These are phyloP conservation scores for Polydrusus pterygomalis DNA, from an alignment of 2,888 invertebrate species.

Conservation along the genomic window DNA sequence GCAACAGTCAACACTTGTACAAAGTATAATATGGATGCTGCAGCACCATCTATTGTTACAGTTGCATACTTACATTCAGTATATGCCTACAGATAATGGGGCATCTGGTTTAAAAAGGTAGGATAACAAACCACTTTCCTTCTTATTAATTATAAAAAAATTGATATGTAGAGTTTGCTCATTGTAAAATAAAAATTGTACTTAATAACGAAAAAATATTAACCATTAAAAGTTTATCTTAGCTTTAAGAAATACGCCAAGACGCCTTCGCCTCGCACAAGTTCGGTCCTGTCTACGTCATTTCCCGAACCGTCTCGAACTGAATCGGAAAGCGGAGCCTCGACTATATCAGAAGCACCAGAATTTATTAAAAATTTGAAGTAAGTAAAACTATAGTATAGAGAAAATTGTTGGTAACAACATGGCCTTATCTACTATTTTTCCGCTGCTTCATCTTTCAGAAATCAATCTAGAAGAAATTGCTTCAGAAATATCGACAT, in stretches of 20 bases:
- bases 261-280: slow-evolving; percentile 64
- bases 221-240: neutral
- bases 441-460: no score
- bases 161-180: no score
- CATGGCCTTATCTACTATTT: no score
- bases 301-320: slow-evolving; percentile 66
- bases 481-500: no score
- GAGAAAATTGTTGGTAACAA: no score
- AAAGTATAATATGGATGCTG: slow-evolving; percentile 95
- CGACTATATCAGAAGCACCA: slow-evolving; percentile 68
- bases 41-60: slow-evolving; percentile 91
- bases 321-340: slow-evolving; percentile 70
- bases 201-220: no score
- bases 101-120: slow-evolving; percentile 27
- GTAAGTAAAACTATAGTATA: slow-evolving; percentile 55
- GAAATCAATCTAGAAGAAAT: no score
- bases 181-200: no score
- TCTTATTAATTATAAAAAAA: no score
- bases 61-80: slow-evolving; percentile 94
- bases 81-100: slow-evolving; percentile 81
- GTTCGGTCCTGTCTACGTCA: slow-evolving; percentile 63
- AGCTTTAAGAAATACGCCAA: slow-evolving; percentile 59
- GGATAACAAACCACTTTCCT: no score
- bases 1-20: slow-evolving; percentile 81
- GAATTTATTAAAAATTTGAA: slow-evolving; percentile 63